A percentile compares a stretch with the other conserved stretches of the same genome.
phyloP scores from a whole-genome alignment of 1,140 invertebrate genomes.

The Meloidogyne exigua region DNA sequence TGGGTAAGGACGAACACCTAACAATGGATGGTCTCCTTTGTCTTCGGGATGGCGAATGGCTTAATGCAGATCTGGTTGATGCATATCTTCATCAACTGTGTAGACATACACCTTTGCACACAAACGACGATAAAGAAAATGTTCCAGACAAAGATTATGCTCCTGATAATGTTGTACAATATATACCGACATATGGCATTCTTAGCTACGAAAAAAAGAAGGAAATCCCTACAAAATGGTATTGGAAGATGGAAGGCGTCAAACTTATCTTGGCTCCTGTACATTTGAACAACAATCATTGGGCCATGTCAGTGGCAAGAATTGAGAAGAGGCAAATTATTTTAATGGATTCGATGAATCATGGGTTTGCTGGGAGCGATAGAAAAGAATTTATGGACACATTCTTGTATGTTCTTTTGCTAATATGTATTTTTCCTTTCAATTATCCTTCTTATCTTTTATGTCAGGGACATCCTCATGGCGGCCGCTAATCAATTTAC shows the following conservation, averaged over 20 bases:
- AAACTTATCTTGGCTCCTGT: conserved; percentile 19
- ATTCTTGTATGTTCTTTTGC: conserved; percentile 11
- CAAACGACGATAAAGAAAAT: neutral
- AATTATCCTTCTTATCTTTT: neutral
- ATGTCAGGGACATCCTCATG: conserved; percentile 10
- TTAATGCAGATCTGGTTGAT: conserved; percentile 22
- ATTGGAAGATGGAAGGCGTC: conserved; percentile 4
- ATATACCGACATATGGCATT: conserved; percentile 18
- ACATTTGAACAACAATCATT: conserved; percentile 24
- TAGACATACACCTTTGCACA: neutral
- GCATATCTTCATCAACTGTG: conserved; percentile 12
- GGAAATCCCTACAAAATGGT: conserved; percentile 13
- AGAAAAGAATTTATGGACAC: conserved; percentile 14
- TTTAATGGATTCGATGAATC: conserved; percentile 29
- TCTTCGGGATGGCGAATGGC: conserved; percentile 13
- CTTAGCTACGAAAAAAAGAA: conserved; percentile 1
- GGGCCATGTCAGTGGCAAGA: conserved; percentile 17
- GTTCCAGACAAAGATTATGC: neutral
- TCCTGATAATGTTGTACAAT: neutral
- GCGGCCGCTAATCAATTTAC: neutral
- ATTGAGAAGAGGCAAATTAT: neutral
- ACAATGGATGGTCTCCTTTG: conserved; percentile 24
- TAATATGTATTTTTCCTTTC: neutral
- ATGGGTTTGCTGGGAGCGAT: neutral
- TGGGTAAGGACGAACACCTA: conserved; percentile 17